Evolutionary conservation across 2,113 vertebrate species (phyloP).

Genomic region (Leucopsar rothschildi): DNA sequence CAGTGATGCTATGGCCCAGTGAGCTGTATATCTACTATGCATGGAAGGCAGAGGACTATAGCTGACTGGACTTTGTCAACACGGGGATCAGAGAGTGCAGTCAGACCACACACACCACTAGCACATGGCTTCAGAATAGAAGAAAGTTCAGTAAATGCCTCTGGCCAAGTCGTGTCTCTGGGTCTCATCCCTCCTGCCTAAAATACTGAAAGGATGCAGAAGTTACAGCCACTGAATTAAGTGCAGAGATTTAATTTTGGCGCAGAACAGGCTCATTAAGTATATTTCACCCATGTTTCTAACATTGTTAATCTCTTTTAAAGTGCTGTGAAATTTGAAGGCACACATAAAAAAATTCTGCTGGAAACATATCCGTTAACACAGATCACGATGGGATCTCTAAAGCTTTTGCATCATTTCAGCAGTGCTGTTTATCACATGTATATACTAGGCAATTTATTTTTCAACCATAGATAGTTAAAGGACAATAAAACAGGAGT

Average conservation of each 20-base stretch:
- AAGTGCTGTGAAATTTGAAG: conserved; percentile 47
- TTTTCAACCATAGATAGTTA: conserved; percentile 38
- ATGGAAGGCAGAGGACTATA: background rate
- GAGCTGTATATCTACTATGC: background rate
- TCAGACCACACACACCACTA: background rate
- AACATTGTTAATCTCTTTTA: conserved; percentile 35
- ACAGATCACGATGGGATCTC: background rate
- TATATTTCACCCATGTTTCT: conserved; percentile 42
- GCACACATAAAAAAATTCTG: background rate
- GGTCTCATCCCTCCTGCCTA: background rate
- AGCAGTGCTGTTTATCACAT: conserved; percentile 33
- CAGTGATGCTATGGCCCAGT: background rate
- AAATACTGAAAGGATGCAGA: background rate
- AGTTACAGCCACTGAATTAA: background rate
- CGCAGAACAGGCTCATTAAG: conserved; percentile 42
- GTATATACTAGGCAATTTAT: conserved; percentile 28
- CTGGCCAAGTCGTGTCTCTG: accelerated
- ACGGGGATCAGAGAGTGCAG: background rate
- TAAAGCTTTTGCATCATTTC: conserved; percentile 45
- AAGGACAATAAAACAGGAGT: conserved; percentile 50
- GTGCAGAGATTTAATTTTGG: conserved; percentile 1
- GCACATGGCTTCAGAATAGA: background rate
- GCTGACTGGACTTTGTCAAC: background rate
- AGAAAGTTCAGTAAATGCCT: background rate
- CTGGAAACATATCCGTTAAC: conserved; percentile 27